Base-by-base conservation (phyloP, 2,797 vertebrate genomes). In the Pseudomugil tenellus region DNA sequence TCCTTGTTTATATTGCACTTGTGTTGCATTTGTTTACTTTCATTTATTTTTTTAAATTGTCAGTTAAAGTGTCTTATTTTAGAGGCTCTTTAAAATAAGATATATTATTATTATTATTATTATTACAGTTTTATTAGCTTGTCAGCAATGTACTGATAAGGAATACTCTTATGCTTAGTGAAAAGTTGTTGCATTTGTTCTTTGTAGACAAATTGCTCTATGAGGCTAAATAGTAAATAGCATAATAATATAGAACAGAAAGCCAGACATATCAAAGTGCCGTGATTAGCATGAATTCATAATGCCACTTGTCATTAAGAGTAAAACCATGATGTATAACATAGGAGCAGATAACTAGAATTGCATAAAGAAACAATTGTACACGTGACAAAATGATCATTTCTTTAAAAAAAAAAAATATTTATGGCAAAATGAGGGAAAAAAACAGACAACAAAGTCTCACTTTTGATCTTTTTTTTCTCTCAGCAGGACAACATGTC, bases 401-500 rank as follows among this genome's bases (percentile, higher is more conserved):
- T 2, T 10, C 19, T n/a, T 31, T 31, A 31, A 31, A 31, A 3
- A 31, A 31, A 31, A 31, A 31, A 3, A 31, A 31, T 31, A 31
- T 3, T 31, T 31, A 21, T 48, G 16, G 19, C 19, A 49, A 23
- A 25, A 1, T 4, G n/a, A n/a, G n/a, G n/a, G n/a, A n/a, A n/a
- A n/a, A n/a, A 16, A 26, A 51, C 23, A 16, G 25, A 52, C 49
- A 25, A 11, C 46, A 26, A 26, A 8, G 51, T 26, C 25, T 26
- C 26, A n/a, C 19, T 46, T 60, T 59, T 29, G 10, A 28, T 28
- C 16, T 43, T 59, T 21, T 34, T n/a, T 64, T n/a, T 39, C 13
- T 32, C 8, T 70, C 39, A 9, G 23, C 26, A 26, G 48, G 46
- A 29, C 49, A 34, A 28, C 67, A 41, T 53, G 31, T 76, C 69